phyloP scores from a whole-genome alignment of 2,888 invertebrate species.

The Cynaeus angustus region DNA sequence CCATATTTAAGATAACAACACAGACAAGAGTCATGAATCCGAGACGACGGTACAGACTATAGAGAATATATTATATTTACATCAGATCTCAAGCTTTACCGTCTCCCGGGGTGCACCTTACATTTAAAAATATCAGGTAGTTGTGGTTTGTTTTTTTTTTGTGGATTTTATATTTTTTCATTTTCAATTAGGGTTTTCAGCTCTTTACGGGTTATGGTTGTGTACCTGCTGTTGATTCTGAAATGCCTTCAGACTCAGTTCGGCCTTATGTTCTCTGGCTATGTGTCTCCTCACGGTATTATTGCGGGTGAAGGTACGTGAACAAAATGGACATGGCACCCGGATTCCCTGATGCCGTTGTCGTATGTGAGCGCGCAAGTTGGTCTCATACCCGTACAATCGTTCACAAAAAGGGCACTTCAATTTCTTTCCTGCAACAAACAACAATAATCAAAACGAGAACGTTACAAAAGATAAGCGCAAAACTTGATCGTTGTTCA shows the following conservation, averaged over 20 bases:
- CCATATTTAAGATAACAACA: constrained; percentile 64
- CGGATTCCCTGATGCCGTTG: constrained; percentile 94
- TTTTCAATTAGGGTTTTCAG: constrained; percentile 11
- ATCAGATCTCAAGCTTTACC: constrained; percentile 59
- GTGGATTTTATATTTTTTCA: constrained; percentile 14
- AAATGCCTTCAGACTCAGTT: constrained; percentile 76
- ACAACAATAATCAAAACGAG: constrained; percentile 43
- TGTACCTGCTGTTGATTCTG: constrained; percentile 74
- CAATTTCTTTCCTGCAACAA: constrained; percentile 86
- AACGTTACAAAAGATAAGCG: too few relatives aligned
- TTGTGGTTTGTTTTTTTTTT: constrained; percentile 47
- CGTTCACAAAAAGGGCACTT: constrained; percentile 95
- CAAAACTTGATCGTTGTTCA: too few relatives aligned
- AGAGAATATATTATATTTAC: constrained; percentile 60
- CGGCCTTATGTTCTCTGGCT: constrained; percentile 90
- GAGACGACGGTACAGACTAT: constrained; percentile 57
- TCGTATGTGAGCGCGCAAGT: constrained; percentile 91
- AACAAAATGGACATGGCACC: constrained; percentile 92
- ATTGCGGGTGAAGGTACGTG: constrained; percentile 93
- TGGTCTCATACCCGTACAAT: constrained; percentile 94
- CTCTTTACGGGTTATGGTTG: constrained; percentile 78
- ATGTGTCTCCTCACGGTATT: constrained; percentile 94
- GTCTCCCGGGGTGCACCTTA: constrained; percentile 51
- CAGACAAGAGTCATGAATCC: constrained; percentile 64
- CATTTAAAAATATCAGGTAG: constrained; percentile 52